Base-by-base conservation (phyloP, 2,888 invertebrate species). In the Hetaerina titia region DNA sequence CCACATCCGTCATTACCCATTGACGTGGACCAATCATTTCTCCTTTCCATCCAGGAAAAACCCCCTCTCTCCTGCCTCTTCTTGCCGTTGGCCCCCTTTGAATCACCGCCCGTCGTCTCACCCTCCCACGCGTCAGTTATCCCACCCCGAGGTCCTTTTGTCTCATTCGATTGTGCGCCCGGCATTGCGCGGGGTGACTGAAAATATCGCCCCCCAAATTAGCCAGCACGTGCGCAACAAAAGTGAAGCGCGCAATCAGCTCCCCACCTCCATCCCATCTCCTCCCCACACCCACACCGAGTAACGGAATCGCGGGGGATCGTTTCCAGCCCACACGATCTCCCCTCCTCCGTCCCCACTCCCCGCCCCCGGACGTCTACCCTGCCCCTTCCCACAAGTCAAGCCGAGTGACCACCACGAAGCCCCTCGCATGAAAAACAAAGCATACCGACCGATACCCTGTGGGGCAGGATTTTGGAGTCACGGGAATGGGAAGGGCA, bases 211-310 rank as follows among this genome's bases (percentile, higher is more conserved):
- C 81, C 69, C 81, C 31, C 31, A 31, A 81, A 81, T 81, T 81
- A 31, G 81, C 31, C 81, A 15, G 81, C 81, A 81, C 81, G 81
- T 25, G 81, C 31, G 22, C 69, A 15, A n/a, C 81, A 81, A 81
- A 81, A 81, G 81, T 81, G 81, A 81, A 81, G 81, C 81, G 11
- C 81, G 81, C 25, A 81, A 81, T 81, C 81, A 81, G 81, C 81
- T 81, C 25, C 45, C 45, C 45, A 45, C 45, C 45, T 45, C 45
- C 45, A 4, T 45, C 45, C 45, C 45, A 45, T 45, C 45, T 45
- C 45, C 45, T 45, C 45, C 45, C 45, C 45, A 1, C 45, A 31
- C 81, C n/a, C n/a, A n/a, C n/a, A n/a, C n/a, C n/a, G n/a, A n/a
- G 81, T 81, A 15, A 81, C 31, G 81, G 31, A 11, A 81, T 81